A percentile compares a stretch with the other conserved stretches of the same genome.
Evolutionary conservation across 30 jellyfish, hydroid and myxozoan species (phyloP).

Genomic region (Turritopsis dohrnii): DNA sequence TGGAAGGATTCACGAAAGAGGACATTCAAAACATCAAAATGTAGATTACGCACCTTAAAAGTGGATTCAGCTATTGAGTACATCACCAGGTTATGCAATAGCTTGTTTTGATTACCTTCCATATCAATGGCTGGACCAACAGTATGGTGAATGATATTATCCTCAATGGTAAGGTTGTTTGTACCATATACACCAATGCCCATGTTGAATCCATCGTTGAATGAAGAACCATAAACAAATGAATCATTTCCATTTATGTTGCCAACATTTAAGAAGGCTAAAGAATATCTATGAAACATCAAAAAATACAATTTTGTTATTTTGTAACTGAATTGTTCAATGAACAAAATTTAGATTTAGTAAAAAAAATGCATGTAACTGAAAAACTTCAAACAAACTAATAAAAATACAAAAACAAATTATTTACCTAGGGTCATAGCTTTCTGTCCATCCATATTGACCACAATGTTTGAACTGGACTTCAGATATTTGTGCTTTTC

Average conservation of each 20-base stretch:
- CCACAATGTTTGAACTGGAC: slow-evolving; percentile 82
- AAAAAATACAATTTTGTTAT: neutral
- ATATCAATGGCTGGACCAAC: slow-evolving; percentile 77
- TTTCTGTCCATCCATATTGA: slow-evolving; percentile 84
- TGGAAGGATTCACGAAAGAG: too few species aligned
- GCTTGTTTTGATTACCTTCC: slow-evolving; percentile 46
- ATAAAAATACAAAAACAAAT: neutral
- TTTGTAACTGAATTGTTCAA: neutral
- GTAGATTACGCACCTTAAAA: slow-evolving; percentile 32
- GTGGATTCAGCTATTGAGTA: slow-evolving; percentile 40
- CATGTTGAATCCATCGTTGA: slow-evolving; percentile 64
- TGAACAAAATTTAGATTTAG: neutral
- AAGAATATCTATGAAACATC: slow-evolving; percentile 37
- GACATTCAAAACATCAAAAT: too few species aligned
- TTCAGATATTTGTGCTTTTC: slow-evolving; percentile 55
- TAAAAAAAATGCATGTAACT: neutral
- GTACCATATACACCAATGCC: slow-evolving; percentile 74
- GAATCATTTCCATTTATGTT: slow-evolving; percentile 42
- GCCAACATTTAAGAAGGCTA: slow-evolving; percentile 59
- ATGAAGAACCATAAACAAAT: slow-evolving; percentile 52
- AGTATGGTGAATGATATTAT: slow-evolving; percentile 59
- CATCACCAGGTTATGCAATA: slow-evolving; percentile 53
- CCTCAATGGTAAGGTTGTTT: slow-evolving; percentile 44
- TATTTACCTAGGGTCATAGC: slow-evolving; percentile 78
- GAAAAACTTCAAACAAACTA: too few species aligned